These are phyloP conservation scores for Nasonia vitripennis DNA, from an alignment of 1,140 invertebrate genomes.

Conservation along the genomic window DNA sequence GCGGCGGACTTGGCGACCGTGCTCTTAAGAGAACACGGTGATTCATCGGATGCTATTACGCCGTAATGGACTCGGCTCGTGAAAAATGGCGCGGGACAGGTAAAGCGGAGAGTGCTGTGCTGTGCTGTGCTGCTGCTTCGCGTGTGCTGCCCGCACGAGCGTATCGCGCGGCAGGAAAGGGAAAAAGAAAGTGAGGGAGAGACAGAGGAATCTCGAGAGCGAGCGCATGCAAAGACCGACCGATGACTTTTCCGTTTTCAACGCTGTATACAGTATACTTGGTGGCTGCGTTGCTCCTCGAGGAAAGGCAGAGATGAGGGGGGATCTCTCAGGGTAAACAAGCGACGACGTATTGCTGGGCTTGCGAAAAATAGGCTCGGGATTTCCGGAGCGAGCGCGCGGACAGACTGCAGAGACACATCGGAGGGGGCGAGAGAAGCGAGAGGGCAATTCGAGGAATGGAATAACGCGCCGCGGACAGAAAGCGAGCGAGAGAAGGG, in stretches of 20 bases:
- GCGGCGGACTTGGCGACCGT: slow-evolving; percentile 53
- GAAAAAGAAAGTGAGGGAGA: not conserved
- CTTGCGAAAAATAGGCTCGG: slow-evolving; percentile 11
- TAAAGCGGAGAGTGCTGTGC: slow-evolving; percentile 53
- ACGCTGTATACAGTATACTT: not conserved
- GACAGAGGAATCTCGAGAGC: slow-evolving; percentile 36
- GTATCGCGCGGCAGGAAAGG: not conserved
- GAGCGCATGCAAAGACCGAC: slow-evolving; percentile 26
- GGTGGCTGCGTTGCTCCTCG: not conserved
- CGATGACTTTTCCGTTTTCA: not conserved
- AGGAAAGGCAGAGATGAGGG: not conserved
- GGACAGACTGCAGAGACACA: not conserved
- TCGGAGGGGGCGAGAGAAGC: not conserved
- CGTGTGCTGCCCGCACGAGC: not conserved
- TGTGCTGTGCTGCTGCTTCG: not conserved
- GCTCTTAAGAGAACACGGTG: slow-evolving; percentile 63
- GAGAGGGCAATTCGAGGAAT: not conserved
- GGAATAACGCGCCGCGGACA: not conserved
- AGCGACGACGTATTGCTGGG: not conserved
- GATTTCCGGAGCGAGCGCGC: not conserved
- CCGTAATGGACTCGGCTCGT: slow-evolving; percentile 66
- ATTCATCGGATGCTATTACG: slow-evolving; percentile 69
- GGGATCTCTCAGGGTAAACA: not conserved
- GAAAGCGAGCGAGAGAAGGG: not conserved
- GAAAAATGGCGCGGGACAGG: slow-evolving; percentile 65